Evolutionary conservation across 2,888 invertebrate genomes (phyloP), one percentile per base, ranked within the genome.

Genomic region (Acanthosoma haemorrhoidale): DNA sequence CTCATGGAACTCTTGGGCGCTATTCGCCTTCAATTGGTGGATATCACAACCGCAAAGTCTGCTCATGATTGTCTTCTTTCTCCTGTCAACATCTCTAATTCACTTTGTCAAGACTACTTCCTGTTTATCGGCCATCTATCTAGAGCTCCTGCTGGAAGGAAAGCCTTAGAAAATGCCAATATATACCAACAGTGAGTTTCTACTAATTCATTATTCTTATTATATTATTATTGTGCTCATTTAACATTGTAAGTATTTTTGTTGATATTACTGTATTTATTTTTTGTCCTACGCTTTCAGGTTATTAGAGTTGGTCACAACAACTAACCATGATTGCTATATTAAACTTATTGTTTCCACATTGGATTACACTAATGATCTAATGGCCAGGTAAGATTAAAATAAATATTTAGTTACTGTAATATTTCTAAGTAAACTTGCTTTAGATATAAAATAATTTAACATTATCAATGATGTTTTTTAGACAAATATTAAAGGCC

Each of bases 21-120:
- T 77, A 88, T 96, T 63, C 86, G 88, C 68, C 84, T 84, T 21
- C 90, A 92, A 77, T 84, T 94, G 68, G 83, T 85, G 73, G 87
- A 88, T 11, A 88, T 94, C 60, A 86, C 86, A 57, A 86, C 86
- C 2, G 86, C 89, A 1, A 85, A 87, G 75, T 88, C 88, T 75
- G 91, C 92, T 0, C 92, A 93, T 78, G 93, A 93, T 78, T 92
- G 92, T 75, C 81, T 94, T 18, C 91, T 94, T 77, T 92, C 92
- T 79, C 94, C 94, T 1, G 89, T 91, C 75, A 90, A 91, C 79
- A 88, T 94, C 86, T 85, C 88, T 76, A 92, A 89, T 77, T 94
- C 95, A 0, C 90, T 94, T 82, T 92, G 94, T 79, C 95, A 95
- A 80, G 91, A 91, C 83, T 97, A 96, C 83, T 97, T 97, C 81